Conservation (phyloP, 2,888 invertebrate species). For the Parnassius apollo region DNA sequence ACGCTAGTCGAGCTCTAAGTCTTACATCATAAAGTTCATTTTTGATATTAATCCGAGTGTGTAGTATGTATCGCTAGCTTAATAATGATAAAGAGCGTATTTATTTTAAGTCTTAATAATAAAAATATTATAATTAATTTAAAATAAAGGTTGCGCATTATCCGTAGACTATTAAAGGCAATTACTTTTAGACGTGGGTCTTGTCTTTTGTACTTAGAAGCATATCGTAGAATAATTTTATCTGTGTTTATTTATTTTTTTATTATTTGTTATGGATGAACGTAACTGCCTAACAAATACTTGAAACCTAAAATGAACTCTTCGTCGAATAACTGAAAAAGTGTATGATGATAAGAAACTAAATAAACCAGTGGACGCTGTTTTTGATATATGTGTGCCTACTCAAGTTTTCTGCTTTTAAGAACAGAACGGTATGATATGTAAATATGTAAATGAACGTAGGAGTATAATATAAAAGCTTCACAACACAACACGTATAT, state of each 20-base stretch:
- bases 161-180: constrained; percentile 15
- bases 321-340: background rate
- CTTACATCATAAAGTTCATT: constrained; percentile 43
- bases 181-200: constrained; percentile 17
- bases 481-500: constrained; percentile 4
- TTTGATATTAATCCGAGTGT: constrained; percentile 32
- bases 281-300: background rate
- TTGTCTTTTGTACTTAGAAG: constrained; percentile 25
- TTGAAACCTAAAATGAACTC: background rate
- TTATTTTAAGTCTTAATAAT: constrained; percentile 31
- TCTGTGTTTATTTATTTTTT: constrained; percentile 13
- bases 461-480: constrained; percentile 1
- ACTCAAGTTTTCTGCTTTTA: constrained; percentile 12
- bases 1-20: constrained; percentile 60
- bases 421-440: background rate
- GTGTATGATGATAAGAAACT: background rate
- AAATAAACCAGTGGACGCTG: constrained; percentile 12
- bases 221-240: constrained; percentile 19
- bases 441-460: constrained; percentile 25
- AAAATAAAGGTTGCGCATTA: constrained; percentile 12
- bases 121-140: constrained; percentile 6
- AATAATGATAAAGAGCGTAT: constrained; percentile 34
- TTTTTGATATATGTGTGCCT: constrained; percentile 14
- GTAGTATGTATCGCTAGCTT: constrained; percentile 35
- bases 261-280: constrained; percentile 1